Evolutionary conservation across 2,888 invertebrate genomes (phyloP).

Genomic region (Oegoconia quadripuncta): DNA sequence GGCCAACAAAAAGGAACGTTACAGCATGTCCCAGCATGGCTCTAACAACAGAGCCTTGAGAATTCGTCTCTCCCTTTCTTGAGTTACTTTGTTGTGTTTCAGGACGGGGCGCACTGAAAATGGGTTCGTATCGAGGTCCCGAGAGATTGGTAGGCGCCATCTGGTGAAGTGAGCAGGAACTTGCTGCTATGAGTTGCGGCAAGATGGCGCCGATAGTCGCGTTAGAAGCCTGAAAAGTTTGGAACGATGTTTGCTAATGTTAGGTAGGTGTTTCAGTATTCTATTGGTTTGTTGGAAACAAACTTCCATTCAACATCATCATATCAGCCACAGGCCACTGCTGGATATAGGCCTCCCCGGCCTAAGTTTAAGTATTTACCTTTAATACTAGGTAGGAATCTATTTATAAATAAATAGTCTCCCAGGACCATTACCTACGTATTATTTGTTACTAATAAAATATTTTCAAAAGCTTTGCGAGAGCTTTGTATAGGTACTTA

Average conservation of each 20-base stretch:
- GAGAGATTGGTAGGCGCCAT: slow-evolving; percentile 48
- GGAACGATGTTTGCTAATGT: neutral
- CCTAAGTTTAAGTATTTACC: too few relatives aligned
- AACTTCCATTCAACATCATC: too few relatives aligned
- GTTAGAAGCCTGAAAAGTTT: slow-evolving; percentile 23
- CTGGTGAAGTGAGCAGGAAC: slow-evolving; percentile 38
- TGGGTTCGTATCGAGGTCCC: slow-evolving; percentile 54
- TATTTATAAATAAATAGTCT: too few relatives aligned
- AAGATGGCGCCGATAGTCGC: slow-evolving; percentile 62
- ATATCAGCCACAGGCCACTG: too few relatives aligned
- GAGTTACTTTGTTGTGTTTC: slow-evolving; percentile 50
- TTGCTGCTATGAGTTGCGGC: slow-evolving; percentile 29
- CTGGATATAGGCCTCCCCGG: too few relatives aligned
- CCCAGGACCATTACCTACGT: too few relatives aligned
- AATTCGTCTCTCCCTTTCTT: slow-evolving; percentile 74
- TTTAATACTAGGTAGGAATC: too few relatives aligned
- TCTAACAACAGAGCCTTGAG: slow-evolving; percentile 64
- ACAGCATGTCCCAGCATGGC: slow-evolving; percentile 43
- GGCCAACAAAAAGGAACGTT: slow-evolving; percentile 60
- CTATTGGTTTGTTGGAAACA: too few relatives aligned
- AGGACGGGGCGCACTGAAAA: slow-evolving; percentile 69
- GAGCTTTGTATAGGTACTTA: too few relatives aligned
- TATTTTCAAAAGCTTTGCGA: too few relatives aligned
- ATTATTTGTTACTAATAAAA: too few relatives aligned
- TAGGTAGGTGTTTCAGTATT: neutral